Evolutionary conservation across 1,140 invertebrate species (phyloP), one percentile per base, ranked within the genome.

Genomic region (Danaus melanippus): DNA sequence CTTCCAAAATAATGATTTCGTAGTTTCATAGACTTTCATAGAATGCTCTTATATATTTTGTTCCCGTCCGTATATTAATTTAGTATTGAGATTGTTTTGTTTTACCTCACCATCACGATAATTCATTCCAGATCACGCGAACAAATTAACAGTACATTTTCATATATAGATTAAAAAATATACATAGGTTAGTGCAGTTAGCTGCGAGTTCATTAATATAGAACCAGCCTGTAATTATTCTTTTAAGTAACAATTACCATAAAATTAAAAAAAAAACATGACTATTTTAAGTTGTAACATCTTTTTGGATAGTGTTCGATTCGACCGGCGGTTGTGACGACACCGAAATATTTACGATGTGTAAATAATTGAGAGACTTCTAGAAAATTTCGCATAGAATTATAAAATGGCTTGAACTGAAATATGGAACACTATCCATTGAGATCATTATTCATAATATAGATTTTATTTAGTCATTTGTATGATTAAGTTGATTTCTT

Each of bases 161-260:
- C 55, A 46, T 56, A 50, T 53, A 32, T 32, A 32, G 21, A 32
- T 3, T 32, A 32, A 4, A 32, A 32, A 32, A 32, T 32, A 32
- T 32, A 32, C 6, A 32, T 32, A 32, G 21, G 46, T 47, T 15
- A 17, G 43, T 51, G 10, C 51, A 52, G 48, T 63, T 61, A 50
- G 32, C 55, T 69, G 66, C 64, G 64, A 57, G 66, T 74, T 76
- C 66, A 66, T 60, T 66, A 67, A 51, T 54, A 51, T 68, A 62
- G 57, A 49, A 53, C 52, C 43, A 63, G 61, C 59, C 56, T 64
- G 67, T 69, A 62, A 64, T 65, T 64, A 62, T 72, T 58, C 78
- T 74, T 75, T 71, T 76, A 74, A 77, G 79, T 79, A 83, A 74
- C 76, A 75, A 77, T 77, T 81, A 84, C 80, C 80, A 84, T 84